Evolutionary conservation across 2,888 invertebrate genomes (phyloP).

Genomic region (Petrophora chlorosata): DNA sequence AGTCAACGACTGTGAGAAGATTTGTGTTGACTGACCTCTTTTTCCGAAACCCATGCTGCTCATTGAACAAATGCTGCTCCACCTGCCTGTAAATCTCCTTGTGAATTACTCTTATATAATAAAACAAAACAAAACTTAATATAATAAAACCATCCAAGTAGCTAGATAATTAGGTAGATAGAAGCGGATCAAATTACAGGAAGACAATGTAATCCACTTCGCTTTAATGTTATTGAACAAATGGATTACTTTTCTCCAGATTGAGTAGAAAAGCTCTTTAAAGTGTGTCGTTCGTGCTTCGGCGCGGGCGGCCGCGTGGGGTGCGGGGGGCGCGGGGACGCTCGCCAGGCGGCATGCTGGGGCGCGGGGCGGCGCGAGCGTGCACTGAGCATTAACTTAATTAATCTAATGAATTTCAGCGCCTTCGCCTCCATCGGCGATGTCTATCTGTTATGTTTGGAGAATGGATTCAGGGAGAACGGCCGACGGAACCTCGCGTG

Average conservation of each 20-base stretch:
- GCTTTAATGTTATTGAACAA: not conserved
- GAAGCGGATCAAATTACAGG: not conserved
- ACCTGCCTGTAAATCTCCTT: too few species aligned
- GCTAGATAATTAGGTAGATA: too few species aligned
- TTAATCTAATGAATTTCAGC: slow-evolving; percentile 63
- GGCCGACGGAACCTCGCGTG: not conserved
- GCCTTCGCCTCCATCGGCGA: slow-evolving; percentile 35
- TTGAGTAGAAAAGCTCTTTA: not conserved
- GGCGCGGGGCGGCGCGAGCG: slow-evolving; percentile 31
- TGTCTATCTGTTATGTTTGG: slow-evolving; percentile 1
- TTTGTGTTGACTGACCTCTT: too few species aligned
- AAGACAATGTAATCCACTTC: not conserved
- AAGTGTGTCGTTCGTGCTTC: slow-evolving; percentile 23
- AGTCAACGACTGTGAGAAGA: too few species aligned
- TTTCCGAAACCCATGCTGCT: too few species aligned
- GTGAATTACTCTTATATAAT: too few species aligned
- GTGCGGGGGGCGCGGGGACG: too few species aligned
- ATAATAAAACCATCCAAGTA: too few species aligned
- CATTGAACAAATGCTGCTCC: too few species aligned
- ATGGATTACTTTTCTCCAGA: slow-evolving; percentile 13
- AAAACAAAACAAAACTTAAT: too few species aligned
- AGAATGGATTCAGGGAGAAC: not conserved
- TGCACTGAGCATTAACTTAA: slow-evolving; percentile 55
- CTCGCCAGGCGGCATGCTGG: slow-evolving; percentile 30
- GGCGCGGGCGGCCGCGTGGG: slow-evolving; percentile 9